Conservation (phyloP, 2,888 invertebrate species). For the Dorcus hopei region DNA sequence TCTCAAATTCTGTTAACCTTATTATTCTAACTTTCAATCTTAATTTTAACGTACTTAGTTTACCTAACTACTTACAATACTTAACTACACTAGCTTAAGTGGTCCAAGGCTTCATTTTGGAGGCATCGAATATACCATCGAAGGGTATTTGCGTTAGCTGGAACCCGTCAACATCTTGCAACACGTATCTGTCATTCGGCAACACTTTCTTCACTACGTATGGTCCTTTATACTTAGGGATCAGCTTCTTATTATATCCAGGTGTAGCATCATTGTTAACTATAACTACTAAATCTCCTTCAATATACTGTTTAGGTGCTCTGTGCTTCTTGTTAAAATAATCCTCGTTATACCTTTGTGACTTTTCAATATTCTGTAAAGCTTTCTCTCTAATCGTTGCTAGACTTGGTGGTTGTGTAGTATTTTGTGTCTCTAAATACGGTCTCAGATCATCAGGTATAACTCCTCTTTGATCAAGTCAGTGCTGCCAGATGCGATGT, state of each 20-base stretch:
- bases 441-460: constrained; percentile 4
- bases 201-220: constrained; percentile 24
- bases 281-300: constrained; percentile 27
- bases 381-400: neutral
- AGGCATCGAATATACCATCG: no score
- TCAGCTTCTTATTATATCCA: constrained; percentile 24
- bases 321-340: constrained; percentile 22
- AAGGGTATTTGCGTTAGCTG: no score
- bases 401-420: constrained; percentile 15
- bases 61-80: no score
- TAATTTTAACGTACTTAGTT: no score
- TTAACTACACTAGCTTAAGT: no score
- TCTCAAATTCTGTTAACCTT: no score
- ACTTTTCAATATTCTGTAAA: constrained; percentile 8
- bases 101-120: no score
- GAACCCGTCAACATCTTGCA: constrained; percentile 11
- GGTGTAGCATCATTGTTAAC: constrained; percentile 21
- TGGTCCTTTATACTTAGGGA: constrained; percentile 28
- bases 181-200: constrained; percentile 24
- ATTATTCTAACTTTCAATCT: no score
- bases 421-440: constrained; percentile 5
- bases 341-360: constrained; percentile 9
- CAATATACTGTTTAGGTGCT: constrained; percentile 15
- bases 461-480: constrained; percentile 9
- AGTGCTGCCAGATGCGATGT: no score